Conservation (phyloP, 2,113 vertebrate genomes). For the Camelus dromedarius region DNA sequence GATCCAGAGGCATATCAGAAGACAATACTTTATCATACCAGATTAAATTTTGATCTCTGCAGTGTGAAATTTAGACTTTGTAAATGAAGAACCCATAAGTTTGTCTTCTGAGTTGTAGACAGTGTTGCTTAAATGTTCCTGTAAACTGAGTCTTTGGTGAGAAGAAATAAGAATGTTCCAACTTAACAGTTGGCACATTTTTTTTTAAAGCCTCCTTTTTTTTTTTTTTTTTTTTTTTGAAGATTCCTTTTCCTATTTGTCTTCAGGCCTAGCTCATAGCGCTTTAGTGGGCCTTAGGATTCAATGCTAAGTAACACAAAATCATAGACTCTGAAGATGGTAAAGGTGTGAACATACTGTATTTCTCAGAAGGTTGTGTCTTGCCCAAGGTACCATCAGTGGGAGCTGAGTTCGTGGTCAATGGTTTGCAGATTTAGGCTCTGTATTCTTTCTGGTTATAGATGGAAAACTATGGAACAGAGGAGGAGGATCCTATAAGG, state of each 20-base stretch:
- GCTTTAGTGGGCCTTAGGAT: neutral
- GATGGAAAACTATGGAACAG: neutral
- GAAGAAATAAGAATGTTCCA: conserved; percentile 37
- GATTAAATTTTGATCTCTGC: conserved; percentile 22
- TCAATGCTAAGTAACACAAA: neutral
- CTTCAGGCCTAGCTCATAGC: conserved; percentile 26
- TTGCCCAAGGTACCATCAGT: neutral
- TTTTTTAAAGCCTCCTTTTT: neutral
- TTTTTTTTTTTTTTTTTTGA: neutral
- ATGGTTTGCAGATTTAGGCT: neutral
- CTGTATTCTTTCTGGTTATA: neutral
- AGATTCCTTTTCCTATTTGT: conserved; percentile 2
- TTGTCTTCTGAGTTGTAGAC: conserved; percentile 28
- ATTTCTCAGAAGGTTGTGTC: neutral
- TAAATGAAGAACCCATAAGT: conserved; percentile 5
- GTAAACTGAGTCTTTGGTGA: conserved; percentile 18
- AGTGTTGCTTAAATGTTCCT: conserved; percentile 43
- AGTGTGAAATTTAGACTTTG: neutral
- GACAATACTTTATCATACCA: neutral
- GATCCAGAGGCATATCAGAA: conserved; percentile 13
- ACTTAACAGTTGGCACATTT: conserved; percentile 17
- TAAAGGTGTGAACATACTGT: neutral
- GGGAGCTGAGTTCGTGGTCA: neutral
- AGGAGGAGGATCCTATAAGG: neutral
- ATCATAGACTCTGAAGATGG: neutral